phyloP scores from a whole-genome alignment of 2,888 invertebrate species.

The Tubulanus polymorphus region DNA sequence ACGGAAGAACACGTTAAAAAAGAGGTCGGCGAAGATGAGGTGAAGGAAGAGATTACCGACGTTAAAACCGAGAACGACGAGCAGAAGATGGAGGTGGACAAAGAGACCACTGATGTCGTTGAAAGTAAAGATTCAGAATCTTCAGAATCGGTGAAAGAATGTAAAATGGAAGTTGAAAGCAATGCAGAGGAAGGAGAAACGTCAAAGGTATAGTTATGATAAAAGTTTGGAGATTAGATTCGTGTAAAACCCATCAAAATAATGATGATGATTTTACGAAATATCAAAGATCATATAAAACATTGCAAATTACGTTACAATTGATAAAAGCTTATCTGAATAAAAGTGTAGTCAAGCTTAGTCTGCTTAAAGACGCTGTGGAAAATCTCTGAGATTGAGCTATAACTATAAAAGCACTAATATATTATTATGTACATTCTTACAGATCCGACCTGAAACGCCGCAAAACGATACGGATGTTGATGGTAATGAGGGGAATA shows the following conservation, averaged over 20 bases:
- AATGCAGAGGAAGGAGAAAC: slow-evolving; percentile 32
- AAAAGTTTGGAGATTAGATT: no score
- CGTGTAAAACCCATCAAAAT: no score
- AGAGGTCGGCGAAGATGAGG: background rate
- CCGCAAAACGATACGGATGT: background rate
- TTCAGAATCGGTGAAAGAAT: slow-evolving; percentile 50
- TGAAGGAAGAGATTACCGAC: slow-evolving; percentile 12
- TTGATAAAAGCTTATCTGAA: no score
- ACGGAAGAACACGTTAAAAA: slow-evolving; percentile 9
- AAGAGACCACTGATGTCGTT: slow-evolving; percentile 31
- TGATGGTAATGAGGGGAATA: background rate
- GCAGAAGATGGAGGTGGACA: slow-evolving; percentile 33
- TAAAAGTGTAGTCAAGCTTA: no score
- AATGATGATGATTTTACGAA: no score
- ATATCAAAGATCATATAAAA: no score
- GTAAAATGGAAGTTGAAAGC: slow-evolving; percentile 53
- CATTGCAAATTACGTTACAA: no score
- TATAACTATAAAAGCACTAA: no score
- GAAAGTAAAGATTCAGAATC: slow-evolving; percentile 54
- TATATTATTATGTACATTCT: no score
- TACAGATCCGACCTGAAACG: background rate
- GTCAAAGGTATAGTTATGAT: no score
- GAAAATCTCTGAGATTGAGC: no score
- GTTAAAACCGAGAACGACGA: slow-evolving; percentile 22
- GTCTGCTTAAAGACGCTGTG: no score